Conservation (phyloP, 2,113 vertebrate genomes). For the Gavialis gangeticus region DNA sequence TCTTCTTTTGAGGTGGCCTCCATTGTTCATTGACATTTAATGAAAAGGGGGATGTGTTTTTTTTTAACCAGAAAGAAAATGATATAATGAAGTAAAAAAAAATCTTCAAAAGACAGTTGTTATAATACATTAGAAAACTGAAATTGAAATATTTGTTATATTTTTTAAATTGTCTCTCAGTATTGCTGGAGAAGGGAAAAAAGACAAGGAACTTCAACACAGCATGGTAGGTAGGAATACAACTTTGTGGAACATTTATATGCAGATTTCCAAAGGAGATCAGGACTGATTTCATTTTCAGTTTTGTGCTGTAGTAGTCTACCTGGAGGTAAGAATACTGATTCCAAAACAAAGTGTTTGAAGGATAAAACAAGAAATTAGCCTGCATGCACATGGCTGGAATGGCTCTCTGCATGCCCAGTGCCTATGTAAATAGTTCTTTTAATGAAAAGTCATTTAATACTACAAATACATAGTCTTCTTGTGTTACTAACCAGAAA, state of each 20-base stretch:
- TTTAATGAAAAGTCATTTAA: no score
- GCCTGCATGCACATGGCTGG: background rate
- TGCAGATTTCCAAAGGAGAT: background rate
- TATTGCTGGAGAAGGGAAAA: background rate
- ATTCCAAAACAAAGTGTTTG: background rate
- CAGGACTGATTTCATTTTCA: background rate
- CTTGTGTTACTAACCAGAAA: no score
- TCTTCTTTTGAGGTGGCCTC: conserved; percentile 63
- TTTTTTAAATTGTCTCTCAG: background rate
- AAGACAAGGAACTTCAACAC: background rate
- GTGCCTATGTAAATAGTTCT: no score
- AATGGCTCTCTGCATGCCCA: background rate
- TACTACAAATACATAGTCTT: no score
- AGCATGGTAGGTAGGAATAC: background rate
- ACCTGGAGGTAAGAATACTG: background rate
- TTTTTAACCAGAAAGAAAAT: background rate
- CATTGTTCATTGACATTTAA: conserved; percentile 51
- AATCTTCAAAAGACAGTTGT: background rate
- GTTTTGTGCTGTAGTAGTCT: background rate
- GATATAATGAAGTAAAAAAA: background rate
- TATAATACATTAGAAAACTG: background rate
- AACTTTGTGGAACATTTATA: background rate
- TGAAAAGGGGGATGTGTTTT: background rate
- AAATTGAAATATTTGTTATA: background rate
- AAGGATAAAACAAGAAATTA: background rate